These are phyloP conservation scores for Cephalotes varians DNA, from an alignment of 2,888 invertebrate genomes.

Conservation along the genomic window DNA sequence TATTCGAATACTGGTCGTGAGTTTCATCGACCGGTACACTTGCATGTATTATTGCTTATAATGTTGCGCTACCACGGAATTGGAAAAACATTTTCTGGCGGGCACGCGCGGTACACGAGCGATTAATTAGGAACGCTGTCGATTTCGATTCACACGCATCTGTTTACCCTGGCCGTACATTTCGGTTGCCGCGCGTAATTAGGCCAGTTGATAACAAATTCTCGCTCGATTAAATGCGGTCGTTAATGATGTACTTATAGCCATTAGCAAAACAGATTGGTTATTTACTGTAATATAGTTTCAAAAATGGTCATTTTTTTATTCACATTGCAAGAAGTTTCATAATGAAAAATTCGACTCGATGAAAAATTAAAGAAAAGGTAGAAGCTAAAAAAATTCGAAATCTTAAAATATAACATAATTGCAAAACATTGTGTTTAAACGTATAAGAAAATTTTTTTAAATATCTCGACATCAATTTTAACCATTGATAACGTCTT, in stretches of 20 bases:
- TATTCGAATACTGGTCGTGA: background rate
- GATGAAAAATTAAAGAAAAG: background rate
- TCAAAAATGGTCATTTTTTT: background rate
- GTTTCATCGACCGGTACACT: background rate
- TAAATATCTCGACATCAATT: background rate
- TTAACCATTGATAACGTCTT: slow-evolving; percentile 28
- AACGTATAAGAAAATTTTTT: background rate
- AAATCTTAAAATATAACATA: background rate
- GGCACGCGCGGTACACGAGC: slow-evolving; percentile 15
- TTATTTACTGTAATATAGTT: background rate
- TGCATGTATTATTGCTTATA: background rate
- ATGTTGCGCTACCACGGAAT: background rate
- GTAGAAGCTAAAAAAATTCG: background rate
- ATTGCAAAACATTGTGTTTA: background rate
- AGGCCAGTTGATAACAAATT: slow-evolving; percentile 55
- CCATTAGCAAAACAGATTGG: slow-evolving; percentile 34
- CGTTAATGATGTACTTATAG: slow-evolving; percentile 51
- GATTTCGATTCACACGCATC: slow-evolving; percentile 41
- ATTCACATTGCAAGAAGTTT: background rate
- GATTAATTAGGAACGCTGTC: slow-evolving; percentile 48
- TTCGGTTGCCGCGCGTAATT: slow-evolving; percentile 36
- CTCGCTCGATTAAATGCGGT: slow-evolving; percentile 34
- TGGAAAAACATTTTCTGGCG: slow-evolving; percentile 37
- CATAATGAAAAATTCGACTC: background rate
- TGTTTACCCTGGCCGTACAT: slow-evolving; percentile 33